Evolutionary conservation across 2,888 invertebrate genomes (phyloP), one percentile per base, ranked within the genome.

Genomic region (Drosophila phalerata): DNA sequence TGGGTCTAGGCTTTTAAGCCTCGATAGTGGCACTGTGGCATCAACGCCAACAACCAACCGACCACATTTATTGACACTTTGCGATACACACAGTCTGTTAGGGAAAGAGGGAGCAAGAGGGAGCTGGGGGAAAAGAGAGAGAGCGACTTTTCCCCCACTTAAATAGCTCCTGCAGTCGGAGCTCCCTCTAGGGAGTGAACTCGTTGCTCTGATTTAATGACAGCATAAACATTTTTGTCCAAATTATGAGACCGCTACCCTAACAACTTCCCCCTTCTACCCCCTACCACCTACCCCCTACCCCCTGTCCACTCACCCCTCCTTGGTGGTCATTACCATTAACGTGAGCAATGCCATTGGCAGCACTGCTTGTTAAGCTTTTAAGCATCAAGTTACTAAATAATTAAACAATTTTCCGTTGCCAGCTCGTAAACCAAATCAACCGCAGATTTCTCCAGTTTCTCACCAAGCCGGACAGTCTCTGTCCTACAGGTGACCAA

Each of bases 401-500:
- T 88, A 85, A 88, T 84, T 85, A 73, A 85, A 69, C 83, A 71
- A 85, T 82, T 77, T 77, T 28, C 45, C 63, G 64, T 71, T 56
- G 66, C 65, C 84, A 73, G 69, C 66, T 64, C 63, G 74, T 69
- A 69, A 70, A 72, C 38, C 75, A 63, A 72, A 80, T 78, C 81
- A 65, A 65, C 82, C 81, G 51, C 73, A 71, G 15, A 52, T 63
- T 40, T 55, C 61, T 38, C 38, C 9, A 30, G 52, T 45, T 53
- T 43, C 56, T 5, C 22, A 28, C 9, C n/a, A 22, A 11, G 25
- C 13, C 4, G 11, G 5, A 25, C 25, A 15, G 17, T 32, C 34
- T 25, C 32, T 15, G 15, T 28, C 5, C 19, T 3, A n/a, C 45
- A 53, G 62, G 55, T 47, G 37, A 55, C 45, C 38, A 11, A 43